Conservation (phyloP, 2,888 invertebrate species). For the Sesia apiformis region DNA sequence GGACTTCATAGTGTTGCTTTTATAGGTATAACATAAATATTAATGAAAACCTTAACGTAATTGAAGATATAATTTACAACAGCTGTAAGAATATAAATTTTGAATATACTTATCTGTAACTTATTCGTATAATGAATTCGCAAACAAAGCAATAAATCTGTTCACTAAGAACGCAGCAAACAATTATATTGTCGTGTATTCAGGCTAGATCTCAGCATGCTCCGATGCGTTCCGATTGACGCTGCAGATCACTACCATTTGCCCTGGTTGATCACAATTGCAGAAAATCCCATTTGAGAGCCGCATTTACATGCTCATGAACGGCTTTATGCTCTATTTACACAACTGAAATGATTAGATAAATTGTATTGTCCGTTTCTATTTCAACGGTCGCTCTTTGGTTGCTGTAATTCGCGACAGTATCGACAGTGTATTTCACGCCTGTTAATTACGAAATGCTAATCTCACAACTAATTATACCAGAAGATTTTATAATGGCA, state of each 20-base stretch:
- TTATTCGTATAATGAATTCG: conserved; percentile 20
- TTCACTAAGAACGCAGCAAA: conserved; percentile 34
- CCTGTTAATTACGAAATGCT: conserved; percentile 33
- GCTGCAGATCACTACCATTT: conserved; percentile 17
- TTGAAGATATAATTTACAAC: conserved; percentile 1
- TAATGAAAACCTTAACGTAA: not conserved
- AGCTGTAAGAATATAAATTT: not conserved
- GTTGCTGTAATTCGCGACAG: conserved; percentile 32
- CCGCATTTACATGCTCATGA: conserved; percentile 39
- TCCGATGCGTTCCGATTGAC: conserved; percentile 36
- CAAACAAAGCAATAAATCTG: conserved; percentile 30
- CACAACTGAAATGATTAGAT: conserved; percentile 50
- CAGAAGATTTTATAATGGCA: conserved; percentile 23
- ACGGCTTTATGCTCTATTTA: conserved; percentile 62
- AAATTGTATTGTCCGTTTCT: conserved; percentile 53
- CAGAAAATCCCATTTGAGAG: conserved; percentile 47
- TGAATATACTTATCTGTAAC: not conserved
- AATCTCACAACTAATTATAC: conserved; percentile 28
- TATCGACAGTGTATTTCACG: conserved; percentile 28
- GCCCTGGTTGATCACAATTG: conserved; percentile 40
- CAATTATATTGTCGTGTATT: conserved; percentile 37
- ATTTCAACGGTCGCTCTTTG: conserved; percentile 35
- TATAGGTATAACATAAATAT: not conserved
- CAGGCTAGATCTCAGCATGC: conserved; percentile 45
- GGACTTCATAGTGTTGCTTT: not conserved